These are phyloP conservation scores for Tupaia chinensis DNA, from an alignment of 2,113 vertebrate species.

Conservation along the genomic window DNA sequence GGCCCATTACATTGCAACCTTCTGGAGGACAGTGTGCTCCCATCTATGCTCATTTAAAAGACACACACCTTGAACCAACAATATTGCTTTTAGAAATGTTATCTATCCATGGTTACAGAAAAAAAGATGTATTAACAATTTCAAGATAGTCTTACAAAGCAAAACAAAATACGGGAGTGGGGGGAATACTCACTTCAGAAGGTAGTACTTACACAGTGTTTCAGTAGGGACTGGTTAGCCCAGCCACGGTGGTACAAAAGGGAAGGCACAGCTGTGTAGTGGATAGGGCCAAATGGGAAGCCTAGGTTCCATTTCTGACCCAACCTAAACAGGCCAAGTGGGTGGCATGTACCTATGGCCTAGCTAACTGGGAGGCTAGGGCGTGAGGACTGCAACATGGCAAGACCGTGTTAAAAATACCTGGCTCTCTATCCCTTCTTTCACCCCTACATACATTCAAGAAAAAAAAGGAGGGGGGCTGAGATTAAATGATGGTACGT, in stretches of 20 bases:
- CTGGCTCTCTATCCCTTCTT: too few relatives aligned
- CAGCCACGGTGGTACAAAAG: too few relatives aligned
- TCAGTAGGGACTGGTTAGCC: neutral
- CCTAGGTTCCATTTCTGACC: too few relatives aligned
- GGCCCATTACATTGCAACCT: neutral
- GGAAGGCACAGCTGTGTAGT: too few relatives aligned
- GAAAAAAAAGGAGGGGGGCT: too few relatives aligned
- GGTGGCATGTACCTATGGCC: too few relatives aligned
- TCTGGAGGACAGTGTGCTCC: neutral
- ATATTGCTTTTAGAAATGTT: constrained; percentile 36
- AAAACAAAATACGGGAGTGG: neutral
- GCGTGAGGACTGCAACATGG: too few relatives aligned
- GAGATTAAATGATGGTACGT: neutral
- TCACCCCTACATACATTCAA: too few relatives aligned
- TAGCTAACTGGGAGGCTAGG: too few relatives aligned
- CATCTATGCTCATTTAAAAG: neutral
- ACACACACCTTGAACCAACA: neutral
- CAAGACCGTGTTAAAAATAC: too few relatives aligned
- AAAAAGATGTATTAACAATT: neutral
- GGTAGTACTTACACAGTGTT: neutral
- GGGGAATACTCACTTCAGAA: neutral
- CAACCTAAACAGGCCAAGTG: too few relatives aligned
- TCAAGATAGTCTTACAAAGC: neutral
- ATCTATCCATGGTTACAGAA: neutral
- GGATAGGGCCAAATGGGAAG: too few relatives aligned